Base-by-base conservation (phyloP, 2,797 vertebrate species). In the Molossus alvarezi region DNA sequence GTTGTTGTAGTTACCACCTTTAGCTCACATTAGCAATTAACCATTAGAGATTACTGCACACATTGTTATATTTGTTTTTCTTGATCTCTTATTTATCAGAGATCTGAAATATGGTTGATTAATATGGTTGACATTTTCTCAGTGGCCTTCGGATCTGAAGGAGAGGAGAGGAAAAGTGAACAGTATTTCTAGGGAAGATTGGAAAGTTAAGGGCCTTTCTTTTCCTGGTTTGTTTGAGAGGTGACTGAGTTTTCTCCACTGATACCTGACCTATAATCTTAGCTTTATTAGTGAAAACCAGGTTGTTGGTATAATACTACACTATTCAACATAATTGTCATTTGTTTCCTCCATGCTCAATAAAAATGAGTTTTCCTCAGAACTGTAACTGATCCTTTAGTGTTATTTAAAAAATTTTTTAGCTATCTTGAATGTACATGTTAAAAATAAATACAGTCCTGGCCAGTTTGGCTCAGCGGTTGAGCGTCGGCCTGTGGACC, bases 361-460 rank as follows among this genome's bases (percentile, higher is more conserved):
- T 88, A 90, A 94, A 96, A 91, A 83, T 83, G 37, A 91, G 37
- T 94, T 96, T 97, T 94, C 14, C 23, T 95, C 3, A 91, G 67
- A 76, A 87, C 1, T 92, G 9, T 84, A 81, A 84, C 15, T 79
- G 48, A 93, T 67, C 15, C 25, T 71, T 81, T 60, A 95, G 51
- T 88, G 64, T 6, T 85, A 29, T n/a, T 20, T 73, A 48, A 60
- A 57, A 57, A 29, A 57, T 80, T 65, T 87, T 77, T 96, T 85
- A 73, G 14, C 71, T 90, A 21, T 94, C 15, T 84, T 90, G 18
- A 96, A 20, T 60, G 0, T 75, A 89, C 87, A 73, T 85, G 23
- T 85, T 91, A 76, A 80, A 92, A 73, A 83, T 83, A 18, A 93
- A 33, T 33, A 33, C 33, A 33, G 33, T 33, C 33, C 3, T 33